Conservation (phyloP, 2,797 vertebrate species). For the Manis javanica region DNA sequence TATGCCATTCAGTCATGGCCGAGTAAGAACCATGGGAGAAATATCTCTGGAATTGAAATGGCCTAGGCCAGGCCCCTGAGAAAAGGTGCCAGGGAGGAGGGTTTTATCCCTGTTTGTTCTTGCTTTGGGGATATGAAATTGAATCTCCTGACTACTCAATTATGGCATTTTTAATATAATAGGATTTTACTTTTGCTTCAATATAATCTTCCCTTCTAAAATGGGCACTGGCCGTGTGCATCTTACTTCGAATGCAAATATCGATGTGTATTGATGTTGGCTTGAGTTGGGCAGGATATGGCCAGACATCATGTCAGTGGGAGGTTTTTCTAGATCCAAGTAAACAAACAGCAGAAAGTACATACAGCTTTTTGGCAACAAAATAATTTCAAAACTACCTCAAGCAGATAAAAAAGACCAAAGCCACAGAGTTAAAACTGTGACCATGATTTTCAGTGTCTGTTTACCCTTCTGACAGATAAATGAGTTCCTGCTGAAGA, state of each 20-base stretch:
- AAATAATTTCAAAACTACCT: constrained; percentile 74
- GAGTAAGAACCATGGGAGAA: background rate
- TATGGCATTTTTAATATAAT: constrained; percentile 39
- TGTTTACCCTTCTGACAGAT: constrained; percentile 54
- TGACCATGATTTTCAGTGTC: constrained; percentile 68
- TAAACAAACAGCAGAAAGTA: constrained; percentile 74
- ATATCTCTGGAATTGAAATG: constrained; percentile 5
- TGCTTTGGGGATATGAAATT: background rate
- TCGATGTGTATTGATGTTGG: constrained; percentile 60
- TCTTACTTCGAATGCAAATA: constrained; percentile 72
- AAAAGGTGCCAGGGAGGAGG: background rate
- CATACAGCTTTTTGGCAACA: constrained; percentile 56
- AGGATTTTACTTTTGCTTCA: constrained; percentile 61
- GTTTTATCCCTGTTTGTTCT: background rate
- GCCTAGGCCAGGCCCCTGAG: background rate
- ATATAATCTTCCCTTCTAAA: constrained; percentile 60
- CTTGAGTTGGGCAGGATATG: constrained; percentile 36
- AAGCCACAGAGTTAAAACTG: constrained; percentile 58
- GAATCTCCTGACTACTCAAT: background rate
- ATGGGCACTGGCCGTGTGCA: background rate
- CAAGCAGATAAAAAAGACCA: constrained; percentile 43
- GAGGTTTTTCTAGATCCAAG: constrained; percentile 69
- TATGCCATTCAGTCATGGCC: background rate
- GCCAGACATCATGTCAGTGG: constrained; percentile 66
- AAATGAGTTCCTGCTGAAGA: constrained; percentile 62